Evolutionary conservation across 2,888 invertebrate species (phyloP), one percentile per base, ranked within the genome.

Genomic region (Tetramorium bicarinatum): DNA sequence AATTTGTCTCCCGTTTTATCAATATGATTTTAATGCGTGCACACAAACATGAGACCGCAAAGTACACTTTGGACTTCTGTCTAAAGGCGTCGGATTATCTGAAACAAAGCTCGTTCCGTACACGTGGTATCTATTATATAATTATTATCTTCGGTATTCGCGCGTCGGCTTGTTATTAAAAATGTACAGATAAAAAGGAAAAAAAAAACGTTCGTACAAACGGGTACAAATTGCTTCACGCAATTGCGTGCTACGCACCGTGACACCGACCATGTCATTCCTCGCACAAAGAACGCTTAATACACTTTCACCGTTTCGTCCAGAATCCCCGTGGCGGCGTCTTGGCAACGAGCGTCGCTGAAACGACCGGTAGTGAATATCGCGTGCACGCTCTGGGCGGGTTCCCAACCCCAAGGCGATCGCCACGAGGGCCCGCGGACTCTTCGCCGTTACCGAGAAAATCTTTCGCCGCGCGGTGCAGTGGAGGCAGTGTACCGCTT

Each of bases 361-460:
- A 91, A 92, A 93, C 93, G 93, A 89, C 89, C 91, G 91, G 91
- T 92, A 92, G 90, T 54, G 80, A 54, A 71, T 89, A 93, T 94
- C 92, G 94, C 94, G 94, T 94, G 94, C 93, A 88, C 90, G 90
- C 92, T 94, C 93, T 94, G 93, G 94, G 93, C 93, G 93, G 93
- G 92, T 92, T 92, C 90, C 89, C 90, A 92, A 92, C 92, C 93
- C 92, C 92, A 93, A 93, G 94, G 94, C 93, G 91, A 93, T 83
- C 81, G 87, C 90, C 90, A 87, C 91, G 91, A 87, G 92, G 91
- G 91, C 92, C 93, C 93, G 93, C 94, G 93, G 93, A 93, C 94
- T 94, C 89, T 92, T 3, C 29, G 90, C 91, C 90, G 91, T 92
- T 93, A 93, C 93, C 91, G 91, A 93, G 94, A 93, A 94, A 94